phyloP scores from a whole-genome alignment of 2,888 invertebrate genomes.

The Rhabditophanes sp. region DNA sequence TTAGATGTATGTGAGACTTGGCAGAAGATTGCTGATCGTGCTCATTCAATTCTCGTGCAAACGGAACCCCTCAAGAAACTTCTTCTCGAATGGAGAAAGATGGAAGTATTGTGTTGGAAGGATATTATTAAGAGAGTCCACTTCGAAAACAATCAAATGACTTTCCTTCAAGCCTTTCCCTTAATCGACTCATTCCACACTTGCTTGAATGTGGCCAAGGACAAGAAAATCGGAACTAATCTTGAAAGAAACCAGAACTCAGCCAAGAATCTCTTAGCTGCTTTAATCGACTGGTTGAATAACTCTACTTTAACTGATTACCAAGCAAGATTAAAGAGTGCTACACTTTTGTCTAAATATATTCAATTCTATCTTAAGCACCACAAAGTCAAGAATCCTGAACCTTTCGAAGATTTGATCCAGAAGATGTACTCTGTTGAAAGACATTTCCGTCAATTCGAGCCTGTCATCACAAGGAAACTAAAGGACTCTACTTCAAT shows the following conservation, averaged over 20 bases:
- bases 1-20: slow-evolving; percentile 50
- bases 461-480: slow-evolving; percentile 12
- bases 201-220: slow-evolving; percentile 2
- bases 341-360: slow-evolving; percentile 48
- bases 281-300: slow-evolving; percentile 52
- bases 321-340: slow-evolving; percentile 59
- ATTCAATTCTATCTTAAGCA: slow-evolving; percentile 7
- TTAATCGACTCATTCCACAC: slow-evolving; percentile 26
- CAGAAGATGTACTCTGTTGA: slow-evolving; percentile 1
- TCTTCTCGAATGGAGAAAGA: slow-evolving; percentile 73
- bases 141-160: slow-evolving; percentile 17
- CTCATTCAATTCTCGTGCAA: slow-evolving; percentile 59
- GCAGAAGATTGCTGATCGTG: slow-evolving; percentile 37
- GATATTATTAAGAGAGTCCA: slow-evolving; percentile 19
- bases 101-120: slow-evolving; percentile 36
- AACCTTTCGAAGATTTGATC: too few relatives aligned
- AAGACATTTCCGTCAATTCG: slow-evolving; percentile 67
- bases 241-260: not conserved
- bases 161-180: slow-evolving; percentile 30
- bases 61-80: slow-evolving; percentile 62
- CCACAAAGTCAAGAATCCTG: too few relatives aligned
- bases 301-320: slow-evolving; percentile 70
- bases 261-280: slow-evolving; percentile 20
- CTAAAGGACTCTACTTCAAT: slow-evolving; percentile 55
- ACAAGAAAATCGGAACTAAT: slow-evolving; percentile 2